Base-by-base conservation (phyloP, 2,797 vertebrate genomes). In the Scyliorhinus canicula region DNA sequence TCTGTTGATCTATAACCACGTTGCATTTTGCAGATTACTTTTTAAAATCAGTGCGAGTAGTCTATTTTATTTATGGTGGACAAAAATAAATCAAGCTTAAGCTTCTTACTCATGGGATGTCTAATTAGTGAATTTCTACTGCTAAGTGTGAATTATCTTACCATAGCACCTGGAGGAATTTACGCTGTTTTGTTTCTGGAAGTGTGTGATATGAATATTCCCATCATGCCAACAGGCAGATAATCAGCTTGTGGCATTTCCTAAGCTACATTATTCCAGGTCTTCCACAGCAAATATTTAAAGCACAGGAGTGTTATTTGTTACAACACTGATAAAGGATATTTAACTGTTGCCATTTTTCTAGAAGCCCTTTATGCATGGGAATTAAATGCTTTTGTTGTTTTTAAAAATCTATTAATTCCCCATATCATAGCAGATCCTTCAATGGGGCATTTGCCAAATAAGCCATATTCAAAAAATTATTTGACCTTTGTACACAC, bases 281-380 rank as follows among this genome's bases (percentile, higher is more conserved):
- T 96, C 97, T 96, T 97, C 98, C 95, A 96, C 96, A 98, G 98
- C 97, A 98, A 98, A 98, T 98, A 99, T 98, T 98, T 98, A 98
- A 98, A 98, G 97, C 97, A 97, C 97, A 97, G 97, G 97, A 98
- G 97, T 98, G 96, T 98, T 98, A 97, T 98, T 98, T 98, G 98
- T 98, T 97, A 97, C 97, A 97, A 95, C 96, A 96, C 95, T 97
- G 97, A 97, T 97, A 97, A 97, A 97, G 96, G 88, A 96, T 93
- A 96, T 97, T 97, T 96, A 96, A 95, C 95, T 95, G 96, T 96
- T 96, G 95, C 95, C 96, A 74, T 74, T 93, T 74, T 93, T 94
- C 47, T 35, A 67, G 67, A 94, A 94, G 67, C 67, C 16, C 31
- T 71, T 94, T 94, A 94, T 94, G 67, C 93, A 71, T 94, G 93